These are phyloP conservation scores for Holotrichia oblita DNA, from an alignment of 1,140 invertebrate species.

Conservation along the genomic window DNA sequence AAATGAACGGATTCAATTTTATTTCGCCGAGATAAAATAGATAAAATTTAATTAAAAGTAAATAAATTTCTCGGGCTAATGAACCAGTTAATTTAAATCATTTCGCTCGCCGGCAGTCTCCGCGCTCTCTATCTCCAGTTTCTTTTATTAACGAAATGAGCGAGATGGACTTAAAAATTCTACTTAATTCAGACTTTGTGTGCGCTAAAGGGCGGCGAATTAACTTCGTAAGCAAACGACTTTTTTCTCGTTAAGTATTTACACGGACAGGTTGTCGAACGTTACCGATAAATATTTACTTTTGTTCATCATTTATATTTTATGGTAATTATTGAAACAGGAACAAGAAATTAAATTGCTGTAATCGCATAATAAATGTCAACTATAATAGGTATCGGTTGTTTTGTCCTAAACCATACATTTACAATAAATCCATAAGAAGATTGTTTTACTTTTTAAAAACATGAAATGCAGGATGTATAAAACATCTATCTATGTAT, in stretches of 20 bases:
- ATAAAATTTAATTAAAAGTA: slow-evolving; percentile 44
- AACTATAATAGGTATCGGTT: too few relatives aligned
- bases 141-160: slow-evolving; percentile 16
- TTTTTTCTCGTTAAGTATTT: slow-evolving; percentile 16
- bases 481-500: too few relatives aligned
- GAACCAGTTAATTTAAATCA: slow-evolving; percentile 41
- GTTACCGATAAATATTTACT: background rate
- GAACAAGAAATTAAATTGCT: too few relatives aligned
- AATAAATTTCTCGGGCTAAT: slow-evolving; percentile 42
- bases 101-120: slow-evolving; percentile 26
- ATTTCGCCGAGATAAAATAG: slow-evolving; percentile 38
- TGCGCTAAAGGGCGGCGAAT: slow-evolving; percentile 22
- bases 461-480: too few relatives aligned
- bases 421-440: too few relatives aligned
- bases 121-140: background rate
- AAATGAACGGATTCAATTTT: slow-evolving; percentile 42
- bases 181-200: slow-evolving; percentile 31
- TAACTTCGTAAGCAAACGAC: slow-evolving; percentile 30
- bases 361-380: too few relatives aligned
- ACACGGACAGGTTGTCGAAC: background rate
- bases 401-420: too few relatives aligned
- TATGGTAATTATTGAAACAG: too few relatives aligned
- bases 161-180: slow-evolving; percentile 32
- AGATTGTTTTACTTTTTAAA: too few relatives aligned
- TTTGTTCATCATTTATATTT: too few relatives aligned